A percentile compares a stretch with the other conserved stretches of the same genome.
These are phyloP conservation scores for Callionymus lyra DNA, from an alignment of 2,113 vertebrate species.

Conservation along the genomic window DNA sequence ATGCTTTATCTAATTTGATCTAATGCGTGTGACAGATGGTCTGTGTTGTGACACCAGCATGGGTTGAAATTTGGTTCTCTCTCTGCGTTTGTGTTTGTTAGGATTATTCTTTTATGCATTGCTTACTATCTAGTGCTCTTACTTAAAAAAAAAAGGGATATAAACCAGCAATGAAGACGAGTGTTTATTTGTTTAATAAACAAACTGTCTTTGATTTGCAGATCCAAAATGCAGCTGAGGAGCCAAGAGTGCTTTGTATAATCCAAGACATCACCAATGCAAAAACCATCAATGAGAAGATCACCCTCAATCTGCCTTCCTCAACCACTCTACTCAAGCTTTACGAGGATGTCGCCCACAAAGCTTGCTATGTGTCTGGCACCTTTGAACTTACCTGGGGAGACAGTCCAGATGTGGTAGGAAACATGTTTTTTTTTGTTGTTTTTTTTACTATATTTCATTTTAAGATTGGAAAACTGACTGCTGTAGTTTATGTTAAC, in stretches of 20 bases:
- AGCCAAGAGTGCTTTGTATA: constrained; percentile 92
- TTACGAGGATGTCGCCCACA: constrained; percentile 83
- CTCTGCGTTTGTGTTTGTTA: too few relatives aligned
- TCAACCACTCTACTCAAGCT: constrained; percentile 84
- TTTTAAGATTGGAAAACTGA: too few relatives aligned
- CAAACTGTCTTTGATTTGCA: constrained; percentile 51
- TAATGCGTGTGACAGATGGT: constrained; percentile 1
- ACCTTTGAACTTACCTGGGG: constrained; percentile 86
- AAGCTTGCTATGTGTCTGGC: constrained; percentile 86
- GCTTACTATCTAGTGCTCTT: too few relatives aligned
- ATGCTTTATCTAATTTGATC: too few relatives aligned
- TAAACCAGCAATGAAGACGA: background rate
- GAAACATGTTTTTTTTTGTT: background rate
- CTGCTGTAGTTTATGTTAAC: too few relatives aligned
- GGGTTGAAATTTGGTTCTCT: too few relatives aligned
- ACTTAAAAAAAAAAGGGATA: background rate
- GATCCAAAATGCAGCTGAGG: constrained; percentile 95
- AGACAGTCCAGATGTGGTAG: constrained; percentile 69
- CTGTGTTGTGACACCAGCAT: too few relatives aligned
- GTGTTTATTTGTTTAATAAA: background rate
- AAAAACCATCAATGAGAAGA: constrained; percentile 81
- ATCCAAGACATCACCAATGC: constrained; percentile 92
- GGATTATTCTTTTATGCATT: too few relatives aligned
- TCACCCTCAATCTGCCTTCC: constrained; percentile 90
- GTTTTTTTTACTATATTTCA: too few relatives aligned